These are phyloP conservation scores for Ameiurus melas DNA, from an alignment of 2,113 vertebrate species.

Conservation along the genomic window DNA sequence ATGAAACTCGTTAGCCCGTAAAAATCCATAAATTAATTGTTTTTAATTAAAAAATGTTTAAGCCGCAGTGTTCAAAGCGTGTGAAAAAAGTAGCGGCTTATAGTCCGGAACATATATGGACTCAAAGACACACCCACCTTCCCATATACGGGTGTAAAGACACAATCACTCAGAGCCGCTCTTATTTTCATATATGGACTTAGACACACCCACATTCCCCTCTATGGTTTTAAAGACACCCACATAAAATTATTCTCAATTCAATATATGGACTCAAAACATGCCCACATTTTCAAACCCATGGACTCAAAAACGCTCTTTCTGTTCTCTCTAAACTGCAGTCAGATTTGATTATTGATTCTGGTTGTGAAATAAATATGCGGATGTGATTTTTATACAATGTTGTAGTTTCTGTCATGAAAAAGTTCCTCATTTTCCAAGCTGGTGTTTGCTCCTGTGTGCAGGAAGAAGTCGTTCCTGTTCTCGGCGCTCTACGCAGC, in stretches of 20 bases:
- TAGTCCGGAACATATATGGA: neutral
- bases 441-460: slow-evolving; percentile 4
- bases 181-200: neutral
- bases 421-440: neutral
- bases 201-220: neutral
- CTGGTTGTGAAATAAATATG: neutral
- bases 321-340: neutral
- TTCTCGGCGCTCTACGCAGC: slow-evolving; percentile 95
- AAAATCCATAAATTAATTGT: too few species aligned
- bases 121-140: neutral
- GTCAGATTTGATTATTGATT: neutral
- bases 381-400: neutral
- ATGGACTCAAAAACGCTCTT: neutral
- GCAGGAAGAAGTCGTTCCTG: slow-evolving; percentile 98
- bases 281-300: neutral
- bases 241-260: neutral
- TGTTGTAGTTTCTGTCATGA: neutral
- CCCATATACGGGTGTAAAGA: neutral
- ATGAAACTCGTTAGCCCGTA: too few species aligned
- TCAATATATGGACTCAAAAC: neutral
- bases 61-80: too few species aligned
- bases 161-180: neutral
- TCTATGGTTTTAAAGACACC: neutral
- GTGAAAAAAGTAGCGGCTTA: too few species aligned
- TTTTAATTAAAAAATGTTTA: too few species aligned